Percentiles rank a stretch among this genome's conserved stretches.
These are phyloP conservation scores for Halcyon chelicuti DNA, from an alignment of 2,797 vertebrate species.

Conservation along the genomic window DNA sequence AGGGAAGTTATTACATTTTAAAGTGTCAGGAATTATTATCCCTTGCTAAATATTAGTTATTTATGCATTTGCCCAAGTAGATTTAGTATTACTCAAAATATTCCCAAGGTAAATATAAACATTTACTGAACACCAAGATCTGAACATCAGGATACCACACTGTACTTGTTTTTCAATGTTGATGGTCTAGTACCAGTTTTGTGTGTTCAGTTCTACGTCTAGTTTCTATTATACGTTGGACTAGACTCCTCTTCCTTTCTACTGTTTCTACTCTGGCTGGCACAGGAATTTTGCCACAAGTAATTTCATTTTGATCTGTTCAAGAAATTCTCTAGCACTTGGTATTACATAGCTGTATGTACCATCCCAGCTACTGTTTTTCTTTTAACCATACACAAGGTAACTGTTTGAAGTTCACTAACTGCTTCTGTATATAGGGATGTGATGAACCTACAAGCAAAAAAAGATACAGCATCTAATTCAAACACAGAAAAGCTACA, in stretches of 20 bases:
- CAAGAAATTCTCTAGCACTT: not conserved
- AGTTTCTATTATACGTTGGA: not conserved
- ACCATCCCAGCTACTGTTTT: not conserved
- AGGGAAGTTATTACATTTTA: not conserved
- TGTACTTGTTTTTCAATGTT: not conserved
- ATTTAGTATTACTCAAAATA: not conserved
- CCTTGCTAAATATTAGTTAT: not conserved
- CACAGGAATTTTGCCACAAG: not conserved
- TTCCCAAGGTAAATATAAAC: not conserved
- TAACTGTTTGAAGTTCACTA: not conserved
- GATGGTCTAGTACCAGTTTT: not conserved
- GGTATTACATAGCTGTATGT: not conserved
- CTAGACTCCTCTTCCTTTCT: not conserved
- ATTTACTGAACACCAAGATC: not conserved
- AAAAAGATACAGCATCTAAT: not conserved
- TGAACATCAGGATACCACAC: not conserved
- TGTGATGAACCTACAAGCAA: not conserved
- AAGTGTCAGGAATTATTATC: not conserved
- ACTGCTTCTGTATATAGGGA: not conserved
- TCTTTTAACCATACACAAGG: not conserved
- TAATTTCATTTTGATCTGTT: not conserved
- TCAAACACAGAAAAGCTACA: not conserved
- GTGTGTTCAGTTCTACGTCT: not conserved
- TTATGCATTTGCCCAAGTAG: not conserved
- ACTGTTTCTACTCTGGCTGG: not conserved